Conservation (phyloP, 2,113 vertebrate genomes). For the Dasyurus viverrinus region DNA sequence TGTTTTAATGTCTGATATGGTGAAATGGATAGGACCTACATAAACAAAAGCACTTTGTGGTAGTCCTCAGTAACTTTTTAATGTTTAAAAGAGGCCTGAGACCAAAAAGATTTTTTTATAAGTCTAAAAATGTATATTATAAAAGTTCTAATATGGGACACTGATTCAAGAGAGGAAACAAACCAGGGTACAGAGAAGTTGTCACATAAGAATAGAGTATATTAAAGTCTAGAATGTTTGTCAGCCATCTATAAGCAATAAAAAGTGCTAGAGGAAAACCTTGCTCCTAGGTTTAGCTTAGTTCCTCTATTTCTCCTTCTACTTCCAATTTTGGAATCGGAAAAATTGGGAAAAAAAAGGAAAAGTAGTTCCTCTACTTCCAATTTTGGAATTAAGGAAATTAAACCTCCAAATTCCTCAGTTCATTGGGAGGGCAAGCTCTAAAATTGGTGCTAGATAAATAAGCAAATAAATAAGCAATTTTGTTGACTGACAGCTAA, state of each 20-base stretch:
- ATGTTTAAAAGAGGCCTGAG: not conserved
- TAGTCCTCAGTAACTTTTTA: not conserved
- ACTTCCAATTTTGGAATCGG: too few relatives aligned
- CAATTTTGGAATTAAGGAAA: not conserved
- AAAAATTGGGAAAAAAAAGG: not conserved
- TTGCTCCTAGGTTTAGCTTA: not conserved
- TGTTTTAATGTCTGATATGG: not conserved
- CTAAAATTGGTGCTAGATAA: not conserved
- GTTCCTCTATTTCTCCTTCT: not conserved
- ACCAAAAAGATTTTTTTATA: not conserved
- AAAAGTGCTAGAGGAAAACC: not conserved
- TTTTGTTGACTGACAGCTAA: not conserved
- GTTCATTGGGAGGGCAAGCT: not conserved
- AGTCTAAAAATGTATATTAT: not conserved
- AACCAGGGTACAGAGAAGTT: not conserved
- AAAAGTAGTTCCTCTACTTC: not conserved
- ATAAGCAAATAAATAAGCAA: not conserved
- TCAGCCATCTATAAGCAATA: not conserved
- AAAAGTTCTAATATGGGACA: not conserved
- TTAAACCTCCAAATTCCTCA: not conserved
- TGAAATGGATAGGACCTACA: not conserved
- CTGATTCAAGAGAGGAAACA: not conserved
- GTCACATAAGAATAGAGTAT: not conserved
- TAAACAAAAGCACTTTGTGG: not conserved
- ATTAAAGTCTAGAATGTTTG: not conserved